Evolutionary conservation across 2,797 vertebrate species (phyloP).

Genomic region (Austrolebias charrua): DNA sequence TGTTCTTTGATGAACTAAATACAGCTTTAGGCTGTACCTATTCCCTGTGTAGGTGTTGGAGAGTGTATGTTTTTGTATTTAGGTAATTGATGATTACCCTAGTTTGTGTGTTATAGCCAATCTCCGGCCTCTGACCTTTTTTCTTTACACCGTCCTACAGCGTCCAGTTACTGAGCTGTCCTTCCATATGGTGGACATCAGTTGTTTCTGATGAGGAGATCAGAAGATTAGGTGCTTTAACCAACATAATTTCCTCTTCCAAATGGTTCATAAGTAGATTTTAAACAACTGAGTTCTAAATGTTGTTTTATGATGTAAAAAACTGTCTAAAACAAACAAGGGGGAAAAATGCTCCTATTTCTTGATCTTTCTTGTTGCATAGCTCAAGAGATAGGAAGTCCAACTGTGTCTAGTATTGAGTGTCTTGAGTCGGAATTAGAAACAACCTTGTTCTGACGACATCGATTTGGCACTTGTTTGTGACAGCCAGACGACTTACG

Average conservation of each 20-base stretch:
- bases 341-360: neutral
- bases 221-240: constrained; percentile 17
- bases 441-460: constrained; percentile 16
- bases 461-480: constrained; percentile 17
- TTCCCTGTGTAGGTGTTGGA: constrained; percentile 9
- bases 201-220: constrained; percentile 10
- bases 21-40: constrained; percentile 2
- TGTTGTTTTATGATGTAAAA: neutral
- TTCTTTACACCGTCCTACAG: constrained; percentile 6
- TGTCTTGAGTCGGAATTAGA: constrained; percentile 37
- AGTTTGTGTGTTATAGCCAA: constrained; percentile 26
- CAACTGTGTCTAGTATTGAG: constrained; percentile 10
- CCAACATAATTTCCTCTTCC: constrained; percentile 7
- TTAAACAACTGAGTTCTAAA: too few species aligned
- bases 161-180: constrained; percentile 4
- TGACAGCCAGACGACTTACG: constrained; percentile 51
- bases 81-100: constrained; percentile 51
- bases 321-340: neutral
- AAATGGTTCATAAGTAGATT: neutral
- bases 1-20: constrained; percentile 16
- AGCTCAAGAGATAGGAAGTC: constrained; percentile 7
- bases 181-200: constrained; percentile 18
- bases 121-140: constrained; percentile 37
- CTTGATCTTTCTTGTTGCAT: constrained; percentile 2
- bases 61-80: constrained; percentile 23